phyloP scores from a whole-genome alignment of 2,797 vertebrate genomes.

The Enteromius paludinosus region DNA sequence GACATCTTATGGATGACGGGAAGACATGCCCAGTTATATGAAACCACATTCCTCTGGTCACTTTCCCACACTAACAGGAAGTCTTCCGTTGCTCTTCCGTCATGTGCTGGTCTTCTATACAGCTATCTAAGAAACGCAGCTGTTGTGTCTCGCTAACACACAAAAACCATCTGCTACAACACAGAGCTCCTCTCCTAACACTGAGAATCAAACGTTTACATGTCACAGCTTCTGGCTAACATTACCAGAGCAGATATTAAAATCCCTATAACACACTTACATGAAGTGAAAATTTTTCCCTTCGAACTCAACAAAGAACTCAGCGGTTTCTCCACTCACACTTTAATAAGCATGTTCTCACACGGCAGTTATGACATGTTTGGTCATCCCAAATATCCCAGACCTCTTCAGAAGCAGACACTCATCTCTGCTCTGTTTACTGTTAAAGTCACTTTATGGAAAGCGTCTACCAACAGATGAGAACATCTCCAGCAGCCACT shows the following conservation, averaged over 20 bases:
- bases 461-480: background rate
- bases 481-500: background rate
- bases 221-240: background rate
- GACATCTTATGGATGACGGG: background rate
- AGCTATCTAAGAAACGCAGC: conserved; percentile 40
- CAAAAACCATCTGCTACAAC: conserved; percentile 20
- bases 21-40: conserved; percentile 32
- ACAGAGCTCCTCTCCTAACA: background rate
- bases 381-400: background rate
- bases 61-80: conserved; percentile 58
- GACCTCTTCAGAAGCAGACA: conserved; percentile 3
- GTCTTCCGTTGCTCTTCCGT: conserved; percentile 36
- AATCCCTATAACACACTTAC: background rate
- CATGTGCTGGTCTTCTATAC: conserved; percentile 8
- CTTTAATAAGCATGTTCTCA: background rate
- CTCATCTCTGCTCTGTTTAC: background rate
- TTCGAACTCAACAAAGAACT: background rate
- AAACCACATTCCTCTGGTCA: conserved; percentile 44
- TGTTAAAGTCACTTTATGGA: background rate
- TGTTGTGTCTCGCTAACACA: conserved; percentile 9
- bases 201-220: background rate
- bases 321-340: background rate
- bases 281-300: background rate
- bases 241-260: background rate
- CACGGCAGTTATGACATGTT: background rate